A percentile compares a stretch with the other conserved stretches of the same genome.
Evolutionary conservation across 30 jellyfish, hydroid and myxozoan species (phyloP).

Genomic region (Catostylus mosaicus): DNA sequence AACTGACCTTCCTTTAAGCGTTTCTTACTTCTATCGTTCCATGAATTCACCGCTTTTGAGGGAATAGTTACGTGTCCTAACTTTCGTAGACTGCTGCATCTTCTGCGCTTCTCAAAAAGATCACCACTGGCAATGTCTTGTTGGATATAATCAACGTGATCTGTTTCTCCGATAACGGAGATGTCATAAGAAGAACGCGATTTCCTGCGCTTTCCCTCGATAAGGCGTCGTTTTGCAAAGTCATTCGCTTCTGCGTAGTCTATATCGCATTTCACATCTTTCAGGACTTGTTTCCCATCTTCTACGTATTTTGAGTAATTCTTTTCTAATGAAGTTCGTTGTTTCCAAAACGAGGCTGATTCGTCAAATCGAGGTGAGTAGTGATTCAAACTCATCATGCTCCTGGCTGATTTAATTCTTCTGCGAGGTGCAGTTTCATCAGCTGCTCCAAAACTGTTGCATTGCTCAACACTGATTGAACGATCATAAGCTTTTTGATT

Average conservation of each 20-base stretch:
- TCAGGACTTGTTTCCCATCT: constrained; percentile 46
- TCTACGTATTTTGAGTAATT: constrained; percentile 22
- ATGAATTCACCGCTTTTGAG: no score
- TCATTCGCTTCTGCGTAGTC: constrained; percentile 17
- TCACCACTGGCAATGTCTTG: not conserved
- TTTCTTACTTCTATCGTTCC: not conserved
- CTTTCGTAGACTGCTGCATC: not conserved
- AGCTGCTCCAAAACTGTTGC: not conserved
- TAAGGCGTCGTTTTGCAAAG: not conserved
- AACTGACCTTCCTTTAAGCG: not conserved
- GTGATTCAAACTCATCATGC: constrained; percentile 28
- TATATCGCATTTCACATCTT: constrained; percentile 35
- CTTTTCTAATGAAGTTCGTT: constrained; percentile 33
- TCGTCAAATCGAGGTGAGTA: constrained; percentile 21
- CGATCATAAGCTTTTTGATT: not conserved
- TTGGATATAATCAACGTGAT: not conserved
- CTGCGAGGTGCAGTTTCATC: not conserved
- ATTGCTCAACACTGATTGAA: not conserved
- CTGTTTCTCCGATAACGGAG: not conserved
- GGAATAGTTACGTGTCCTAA: not conserved
- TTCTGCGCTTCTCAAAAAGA: not conserved
- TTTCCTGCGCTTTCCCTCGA: not conserved
- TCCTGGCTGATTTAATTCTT: constrained; percentile 9
- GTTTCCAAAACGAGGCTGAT: constrained; percentile 24
- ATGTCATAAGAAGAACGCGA: not conserved